These are phyloP conservation scores for Tachysurus vachellii DNA, from an alignment of 2,113 vertebrate genomes.

Conservation along the genomic window DNA sequence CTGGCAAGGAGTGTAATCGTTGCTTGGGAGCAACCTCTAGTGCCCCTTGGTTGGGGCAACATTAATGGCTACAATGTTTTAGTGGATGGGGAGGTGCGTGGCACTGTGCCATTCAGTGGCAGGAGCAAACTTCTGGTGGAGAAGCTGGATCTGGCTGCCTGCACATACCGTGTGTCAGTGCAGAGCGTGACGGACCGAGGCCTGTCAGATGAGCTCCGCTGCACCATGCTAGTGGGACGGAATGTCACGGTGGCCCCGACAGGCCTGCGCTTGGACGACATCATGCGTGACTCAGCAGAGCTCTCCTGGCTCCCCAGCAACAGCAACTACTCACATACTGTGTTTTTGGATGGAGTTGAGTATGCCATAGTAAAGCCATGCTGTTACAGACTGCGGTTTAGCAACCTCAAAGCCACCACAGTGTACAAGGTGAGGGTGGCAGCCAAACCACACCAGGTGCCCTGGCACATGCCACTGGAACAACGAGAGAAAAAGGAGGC, in stretches of 20 bases:
- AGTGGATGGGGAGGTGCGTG: slow-evolving; percentile 85
- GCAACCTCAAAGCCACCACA: slow-evolving; percentile 85
- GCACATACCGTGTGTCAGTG: slow-evolving; percentile 87
- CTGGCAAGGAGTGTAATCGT: slow-evolving; percentile 96
- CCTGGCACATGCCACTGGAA: slow-evolving; percentile 96
- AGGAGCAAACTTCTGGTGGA: slow-evolving; percentile 90
- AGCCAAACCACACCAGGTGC: slow-evolving; percentile 93
- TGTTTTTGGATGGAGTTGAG: slow-evolving; percentile 90
- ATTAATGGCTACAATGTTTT: slow-evolving; percentile 90
- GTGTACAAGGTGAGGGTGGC: slow-evolving; percentile 89
- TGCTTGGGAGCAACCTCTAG: slow-evolving; percentile 90
- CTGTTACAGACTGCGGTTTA: slow-evolving; percentile 84
- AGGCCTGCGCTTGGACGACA: slow-evolving; percentile 83
- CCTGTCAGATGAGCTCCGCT: slow-evolving; percentile 87
- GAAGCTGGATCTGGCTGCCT: slow-evolving; percentile 86
- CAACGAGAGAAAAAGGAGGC: slow-evolving; percentile 92
- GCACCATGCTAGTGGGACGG: slow-evolving; percentile 89
- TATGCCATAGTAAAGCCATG: slow-evolving; percentile 82
- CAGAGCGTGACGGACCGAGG: slow-evolving; percentile 86
- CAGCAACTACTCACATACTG: slow-evolving; percentile 93
- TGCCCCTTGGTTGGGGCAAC: slow-evolving; percentile 87
- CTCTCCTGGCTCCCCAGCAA: slow-evolving; percentile 94
- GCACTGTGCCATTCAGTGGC: slow-evolving; percentile 76
- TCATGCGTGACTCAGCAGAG: slow-evolving; percentile 88
- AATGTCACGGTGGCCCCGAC: slow-evolving; percentile 90